These are phyloP conservation scores for Anhinga anhinga DNA, from an alignment of 2,113 vertebrate species.

Conservation along the genomic window DNA sequence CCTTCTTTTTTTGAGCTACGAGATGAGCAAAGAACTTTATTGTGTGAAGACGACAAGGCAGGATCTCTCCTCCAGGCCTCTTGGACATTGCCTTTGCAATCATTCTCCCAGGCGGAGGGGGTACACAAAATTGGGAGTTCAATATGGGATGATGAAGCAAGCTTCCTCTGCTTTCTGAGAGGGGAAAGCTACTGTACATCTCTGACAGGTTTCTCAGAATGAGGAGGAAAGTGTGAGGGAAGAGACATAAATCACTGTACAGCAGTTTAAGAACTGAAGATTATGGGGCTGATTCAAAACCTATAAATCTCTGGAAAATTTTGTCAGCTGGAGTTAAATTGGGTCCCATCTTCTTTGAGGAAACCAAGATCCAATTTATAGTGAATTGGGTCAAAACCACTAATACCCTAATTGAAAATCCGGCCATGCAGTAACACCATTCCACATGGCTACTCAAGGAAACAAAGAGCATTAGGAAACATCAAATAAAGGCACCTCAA, in stretches of 20 bases:
- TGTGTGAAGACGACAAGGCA: neutral
- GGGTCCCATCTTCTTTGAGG: neutral
- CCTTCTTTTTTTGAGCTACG: neutral
- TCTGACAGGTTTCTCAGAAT: neutral
- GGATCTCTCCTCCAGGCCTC: neutral
- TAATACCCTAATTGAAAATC: neutral
- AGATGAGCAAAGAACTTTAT: neutral
- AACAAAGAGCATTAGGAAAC: neutral
- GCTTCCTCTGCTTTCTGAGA: neutral
- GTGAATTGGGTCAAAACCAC: neutral
- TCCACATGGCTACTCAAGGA: neutral
- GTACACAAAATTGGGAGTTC: neutral
- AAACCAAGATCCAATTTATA: neutral
- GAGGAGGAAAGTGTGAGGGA: neutral
- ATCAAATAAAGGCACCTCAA: too few species aligned
- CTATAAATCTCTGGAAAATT: neutral
- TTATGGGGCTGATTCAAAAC: neutral
- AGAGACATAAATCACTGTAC: neutral
- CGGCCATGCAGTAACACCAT: neutral
- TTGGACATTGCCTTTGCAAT: neutral
- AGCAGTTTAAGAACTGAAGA: neutral
- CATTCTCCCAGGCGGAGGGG: rapidly evolving
- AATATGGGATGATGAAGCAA: neutral
- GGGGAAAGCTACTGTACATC: neutral
- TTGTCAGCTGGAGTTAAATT: neutral